Conservation (phyloP, 2,888 invertebrate genomes). For the Erannis defoliaria region DNA sequence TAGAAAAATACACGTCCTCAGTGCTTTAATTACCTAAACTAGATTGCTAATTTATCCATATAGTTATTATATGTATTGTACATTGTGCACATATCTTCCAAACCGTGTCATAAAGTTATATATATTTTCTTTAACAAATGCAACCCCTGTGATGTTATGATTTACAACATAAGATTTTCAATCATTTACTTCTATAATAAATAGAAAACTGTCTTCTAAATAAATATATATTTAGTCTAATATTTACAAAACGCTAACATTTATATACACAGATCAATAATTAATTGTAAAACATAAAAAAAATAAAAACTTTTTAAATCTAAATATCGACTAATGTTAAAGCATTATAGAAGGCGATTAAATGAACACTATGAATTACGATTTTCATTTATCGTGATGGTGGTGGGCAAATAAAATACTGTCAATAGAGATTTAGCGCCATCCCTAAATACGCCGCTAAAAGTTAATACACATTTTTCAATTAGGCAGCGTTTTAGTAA, state of each 20-base stretch:
- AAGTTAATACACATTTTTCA: too few relatives aligned
- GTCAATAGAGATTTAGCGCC: too few relatives aligned
- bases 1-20: constrained; percentile 86
- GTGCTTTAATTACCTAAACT: constrained; percentile 76
- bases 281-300: constrained; percentile 59
- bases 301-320: constrained; percentile 58
- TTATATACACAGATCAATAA: constrained; percentile 84
- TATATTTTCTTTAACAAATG: constrained; percentile 59
- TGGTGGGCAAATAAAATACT: background rate
- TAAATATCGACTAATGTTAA: constrained; percentile 78
- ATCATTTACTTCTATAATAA: constrained; percentile 59
- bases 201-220: constrained; percentile 62
- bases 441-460: too few relatives aligned
- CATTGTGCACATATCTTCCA: constrained; percentile 66
- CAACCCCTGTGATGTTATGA: constrained; percentile 58
- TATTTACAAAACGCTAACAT: constrained; percentile 80
- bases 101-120: constrained; percentile 43
- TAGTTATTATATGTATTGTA: constrained; percentile 50
- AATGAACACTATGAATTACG: constrained; percentile 71
- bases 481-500: too few relatives aligned
- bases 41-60: constrained; percentile 51
- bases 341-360: constrained; percentile 84
- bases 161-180: constrained; percentile 54
- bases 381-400: constrained; percentile 33
- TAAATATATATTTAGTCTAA: constrained; percentile 75